Conservation (phyloP, 2,113 vertebrate species). For the Oryzias javanicus region DNA sequence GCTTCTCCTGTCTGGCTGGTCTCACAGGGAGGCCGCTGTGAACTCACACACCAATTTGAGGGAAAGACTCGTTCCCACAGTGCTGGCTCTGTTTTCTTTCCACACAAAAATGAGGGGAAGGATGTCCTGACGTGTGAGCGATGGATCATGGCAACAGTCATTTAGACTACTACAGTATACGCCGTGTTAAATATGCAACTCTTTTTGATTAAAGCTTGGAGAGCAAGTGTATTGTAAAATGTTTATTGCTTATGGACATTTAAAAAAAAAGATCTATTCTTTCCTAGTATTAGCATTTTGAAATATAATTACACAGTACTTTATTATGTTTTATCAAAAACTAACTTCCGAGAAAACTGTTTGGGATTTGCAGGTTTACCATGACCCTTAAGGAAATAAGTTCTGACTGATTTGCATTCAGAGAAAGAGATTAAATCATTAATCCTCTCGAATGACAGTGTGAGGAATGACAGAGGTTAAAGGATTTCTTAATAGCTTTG, state of each 20-base stretch:
- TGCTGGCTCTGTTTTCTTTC: conserved; percentile 49
- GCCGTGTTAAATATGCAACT: conserved; percentile 25
- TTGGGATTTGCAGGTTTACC: no score
- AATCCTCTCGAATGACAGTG: no score
- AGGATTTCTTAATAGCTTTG: not conserved
- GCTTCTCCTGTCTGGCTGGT: conserved; percentile 54
- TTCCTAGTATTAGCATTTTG: no score
- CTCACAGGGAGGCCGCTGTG: conserved; percentile 53
- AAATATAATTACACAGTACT: no score
- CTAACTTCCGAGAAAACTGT: no score
- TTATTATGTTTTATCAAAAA: no score
- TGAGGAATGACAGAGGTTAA: no score
- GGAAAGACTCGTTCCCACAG: conserved; percentile 50
- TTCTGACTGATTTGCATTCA: no score
- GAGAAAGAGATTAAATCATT: no score
- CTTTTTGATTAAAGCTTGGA: conserved; percentile 16
- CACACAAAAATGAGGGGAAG: conserved; percentile 51
- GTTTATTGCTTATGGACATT: no score
- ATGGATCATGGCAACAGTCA: conserved; percentile 57
- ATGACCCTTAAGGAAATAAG: no score
- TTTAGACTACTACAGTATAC: conserved; percentile 49
- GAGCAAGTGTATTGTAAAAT: conserved; percentile 11
- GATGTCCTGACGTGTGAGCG: conserved; percentile 55
- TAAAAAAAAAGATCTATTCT: no score
- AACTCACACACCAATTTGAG: conserved; percentile 65